These are phyloP conservation scores for Drosophila baimaii DNA, from an alignment of 1,140 invertebrate species.

Conservation along the genomic window DNA sequence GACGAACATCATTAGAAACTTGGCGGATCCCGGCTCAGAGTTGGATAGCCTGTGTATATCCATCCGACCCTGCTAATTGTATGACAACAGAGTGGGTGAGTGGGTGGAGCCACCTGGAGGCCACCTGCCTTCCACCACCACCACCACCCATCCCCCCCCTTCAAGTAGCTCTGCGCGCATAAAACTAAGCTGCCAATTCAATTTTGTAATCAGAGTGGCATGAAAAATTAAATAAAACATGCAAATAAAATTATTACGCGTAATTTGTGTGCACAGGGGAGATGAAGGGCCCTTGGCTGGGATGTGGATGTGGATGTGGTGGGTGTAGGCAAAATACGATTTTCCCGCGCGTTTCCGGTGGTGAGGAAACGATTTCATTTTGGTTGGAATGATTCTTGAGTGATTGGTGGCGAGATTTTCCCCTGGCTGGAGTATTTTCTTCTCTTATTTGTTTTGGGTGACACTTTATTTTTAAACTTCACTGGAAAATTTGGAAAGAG, in stretches of 20 bases:
- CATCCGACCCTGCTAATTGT: constrained; percentile 72
- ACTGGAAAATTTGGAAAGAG: no score
- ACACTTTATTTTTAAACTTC: constrained; percentile 10
- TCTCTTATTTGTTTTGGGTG: neutral
- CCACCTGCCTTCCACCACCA: constrained; percentile 1
- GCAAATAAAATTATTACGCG: constrained; percentile 82
- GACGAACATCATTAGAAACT: constrained; percentile 78
- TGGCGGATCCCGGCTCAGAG: constrained; percentile 22
- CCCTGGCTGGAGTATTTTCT: neutral
- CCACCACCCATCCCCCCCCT: neutral
- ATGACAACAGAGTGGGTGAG: constrained; percentile 56
- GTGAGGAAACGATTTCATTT: constrained; percentile 19
- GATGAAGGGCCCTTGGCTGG: constrained; percentile 4
- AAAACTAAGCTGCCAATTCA: constrained; percentile 82
- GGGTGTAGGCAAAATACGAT: constrained; percentile 20
- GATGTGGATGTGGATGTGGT: constrained; percentile 10
- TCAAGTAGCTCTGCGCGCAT: constrained; percentile 63
- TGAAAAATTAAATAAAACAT: constrained; percentile 83
- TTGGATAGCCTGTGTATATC: constrained; percentile 33
- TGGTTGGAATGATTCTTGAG: constrained; percentile 5
- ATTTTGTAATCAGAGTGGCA: constrained; percentile 82
- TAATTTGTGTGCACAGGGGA: constrained; percentile 71
- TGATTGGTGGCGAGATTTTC: constrained; percentile 8
- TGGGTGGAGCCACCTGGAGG: constrained; percentile 37
- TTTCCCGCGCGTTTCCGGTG: constrained; percentile 21